Percentiles rank a stretch among this genome's conserved stretches.
These are phyloP conservation scores for Macrochelys suwanniensis DNA, from an alignment of 2,797 vertebrate species.

Conservation along the genomic window DNA sequence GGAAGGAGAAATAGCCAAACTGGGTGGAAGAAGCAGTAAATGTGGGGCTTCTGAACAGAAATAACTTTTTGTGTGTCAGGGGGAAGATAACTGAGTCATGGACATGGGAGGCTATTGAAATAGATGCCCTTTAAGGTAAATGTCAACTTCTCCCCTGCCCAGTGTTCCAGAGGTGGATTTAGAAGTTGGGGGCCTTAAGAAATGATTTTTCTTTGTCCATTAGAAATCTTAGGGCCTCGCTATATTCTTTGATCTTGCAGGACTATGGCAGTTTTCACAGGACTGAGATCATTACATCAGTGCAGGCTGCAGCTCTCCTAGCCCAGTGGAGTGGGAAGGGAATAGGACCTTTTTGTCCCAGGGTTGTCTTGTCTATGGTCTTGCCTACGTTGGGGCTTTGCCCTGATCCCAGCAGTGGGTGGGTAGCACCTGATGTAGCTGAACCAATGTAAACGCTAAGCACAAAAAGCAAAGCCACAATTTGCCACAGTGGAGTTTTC, in stretches of 20 bases:
- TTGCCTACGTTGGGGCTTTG: not conserved
- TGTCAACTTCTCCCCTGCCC: not conserved
- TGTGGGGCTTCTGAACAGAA: not conserved
- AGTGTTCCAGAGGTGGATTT: not conserved
- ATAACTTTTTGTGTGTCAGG: not conserved
- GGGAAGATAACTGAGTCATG: not conserved
- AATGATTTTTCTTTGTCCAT: not conserved
- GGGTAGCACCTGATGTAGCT: not conserved
- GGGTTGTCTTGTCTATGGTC: not conserved
- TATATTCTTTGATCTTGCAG: not conserved
- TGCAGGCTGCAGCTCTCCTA: not conserved
- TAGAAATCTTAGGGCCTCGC: not conserved
- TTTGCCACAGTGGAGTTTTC: not conserved
- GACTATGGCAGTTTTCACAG: not conserved
- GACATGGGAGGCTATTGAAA: not conserved
- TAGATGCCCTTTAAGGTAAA: not conserved
- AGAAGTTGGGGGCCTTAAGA: not conserved
- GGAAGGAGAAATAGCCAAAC: not conserved
- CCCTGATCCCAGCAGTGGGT: not conserved
- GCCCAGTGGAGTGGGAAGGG: not conserved
- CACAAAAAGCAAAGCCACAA: not conserved
- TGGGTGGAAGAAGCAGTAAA: not conserved
- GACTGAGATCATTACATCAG: not conserved
- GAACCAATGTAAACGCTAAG: not conserved
- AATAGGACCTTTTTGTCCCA: not conserved